Evolutionary conservation across 2,797 vertebrate genomes (phyloP), one percentile per base, ranked within the genome.

Genomic region (Pseudomugil tenellus): DNA sequence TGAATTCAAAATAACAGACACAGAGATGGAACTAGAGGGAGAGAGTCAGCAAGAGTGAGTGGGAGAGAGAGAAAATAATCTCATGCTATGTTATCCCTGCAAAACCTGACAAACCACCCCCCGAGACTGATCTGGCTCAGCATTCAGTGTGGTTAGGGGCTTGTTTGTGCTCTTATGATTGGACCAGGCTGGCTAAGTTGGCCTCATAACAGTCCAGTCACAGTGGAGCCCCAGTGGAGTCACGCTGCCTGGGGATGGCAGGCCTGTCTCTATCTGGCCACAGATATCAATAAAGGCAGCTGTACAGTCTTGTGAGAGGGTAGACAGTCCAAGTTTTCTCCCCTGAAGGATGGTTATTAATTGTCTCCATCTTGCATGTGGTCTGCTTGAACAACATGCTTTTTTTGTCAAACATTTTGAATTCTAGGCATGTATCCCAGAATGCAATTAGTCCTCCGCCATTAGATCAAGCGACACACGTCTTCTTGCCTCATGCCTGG

Each of bases 381-480:
- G 77, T 85, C 83, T 76, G 81, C 79, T 70, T 84, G 69, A 84
- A 81, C 81, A 87, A 84, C 84, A 87, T 82, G 83, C 60, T 72
- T 80, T 86, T 79, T 83, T 84, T 34, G 61, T 77, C 43, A 65
- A 76, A 84, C 83, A 84, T 90, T 92, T 74, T 73, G 64, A 88
- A 94, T 94, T 94, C 89, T 76, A 89, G 88, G 79, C 89, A 85
- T 86, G 90, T 84, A 80, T 88, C 87, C 91, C 86, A 87, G 88
- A 91, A 93, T 91, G 92, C 92, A 92, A 91, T 94, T 92, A 93
- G 90, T 86, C 91, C 75, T 87, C 87, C 79, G 65, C 89, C 89
- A 92, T 92, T 92, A 92, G 92, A 93, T 91, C 86, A 92, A 92
- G 91, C 84, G 86, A 91, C 91, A 91, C 89, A 86, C 88, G 90